These are phyloP conservation scores for Magallana nippona DNA, from an alignment of 2,888 invertebrate genomes.

Conservation along the genomic window DNA sequence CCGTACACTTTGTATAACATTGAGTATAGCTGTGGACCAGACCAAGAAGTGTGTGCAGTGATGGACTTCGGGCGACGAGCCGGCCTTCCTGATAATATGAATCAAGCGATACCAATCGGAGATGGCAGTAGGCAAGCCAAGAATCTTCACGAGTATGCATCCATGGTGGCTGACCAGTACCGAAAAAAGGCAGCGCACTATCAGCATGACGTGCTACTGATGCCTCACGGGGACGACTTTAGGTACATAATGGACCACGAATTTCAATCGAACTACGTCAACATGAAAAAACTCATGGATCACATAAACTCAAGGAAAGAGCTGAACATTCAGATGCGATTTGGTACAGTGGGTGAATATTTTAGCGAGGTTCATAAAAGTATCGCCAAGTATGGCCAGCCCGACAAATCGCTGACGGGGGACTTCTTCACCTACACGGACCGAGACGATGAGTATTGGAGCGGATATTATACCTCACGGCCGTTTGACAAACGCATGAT, in stretches of 20 bases:
- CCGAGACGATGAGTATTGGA: constrained; percentile 90
- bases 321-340: constrained; percentile 73
- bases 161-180: constrained; percentile 91
- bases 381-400: constrained; percentile 43
- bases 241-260: constrained; percentile 92
- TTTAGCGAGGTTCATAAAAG: constrained; percentile 81
- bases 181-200: constrained; percentile 92
- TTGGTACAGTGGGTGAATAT: constrained; percentile 94
- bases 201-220: constrained; percentile 93
- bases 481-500: constrained; percentile 85
- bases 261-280: constrained; percentile 96
- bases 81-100: constrained; percentile 90
- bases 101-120: constrained; percentile 82
- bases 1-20: constrained; percentile 98
- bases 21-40: constrained; percentile 96
- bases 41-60: constrained; percentile 85
- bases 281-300: constrained; percentile 91
- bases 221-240: constrained; percentile 97
- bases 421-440: constrained; percentile 98
- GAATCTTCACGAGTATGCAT: constrained; percentile 88
- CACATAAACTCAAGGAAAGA: constrained; percentile 91
- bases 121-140: constrained; percentile 81
- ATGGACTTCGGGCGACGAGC: constrained; percentile 86
- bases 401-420: constrained; percentile 88
- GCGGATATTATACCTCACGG: constrained; percentile 94